Percentiles rank a stretch among this genome's conserved stretches.
Evolutionary conservation across 2,888 invertebrate species (phyloP).

Genomic region (Drosophila neotestacea): DNA sequence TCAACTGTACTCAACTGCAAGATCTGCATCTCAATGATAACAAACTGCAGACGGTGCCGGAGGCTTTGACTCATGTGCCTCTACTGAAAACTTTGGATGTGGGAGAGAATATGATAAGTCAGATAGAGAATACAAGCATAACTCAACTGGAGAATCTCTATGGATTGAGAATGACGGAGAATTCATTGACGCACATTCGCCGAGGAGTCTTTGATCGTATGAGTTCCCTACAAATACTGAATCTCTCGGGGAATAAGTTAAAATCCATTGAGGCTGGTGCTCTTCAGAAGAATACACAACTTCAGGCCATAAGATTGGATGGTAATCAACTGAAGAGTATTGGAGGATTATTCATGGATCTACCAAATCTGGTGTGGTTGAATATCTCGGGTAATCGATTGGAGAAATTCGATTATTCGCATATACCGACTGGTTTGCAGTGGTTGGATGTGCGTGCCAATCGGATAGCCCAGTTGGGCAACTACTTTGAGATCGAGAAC

Average conservation of each 20-base stretch:
- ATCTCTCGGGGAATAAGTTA: conserved; percentile 94
- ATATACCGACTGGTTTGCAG: conserved; percentile 92
- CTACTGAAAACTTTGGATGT: conserved; percentile 94
- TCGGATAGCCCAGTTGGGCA: conserved; percentile 92
- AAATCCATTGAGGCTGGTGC: conserved; percentile 91
- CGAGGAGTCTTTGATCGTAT: conserved; percentile 92
- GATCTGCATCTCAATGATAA: conserved; percentile 96
- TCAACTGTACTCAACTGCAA: conserved; percentile 94
- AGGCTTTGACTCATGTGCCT: conserved; percentile 93
- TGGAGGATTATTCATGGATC: conserved; percentile 92
- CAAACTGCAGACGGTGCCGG: conserved; percentile 91
- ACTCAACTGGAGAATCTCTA: conserved; percentile 94
- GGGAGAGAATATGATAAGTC: conserved; percentile 94
- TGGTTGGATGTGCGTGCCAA: conserved; percentile 97
- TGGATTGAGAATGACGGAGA: conserved; percentile 94
- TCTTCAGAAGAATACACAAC: conserved; percentile 91
- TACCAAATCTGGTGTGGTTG: conserved; percentile 93
- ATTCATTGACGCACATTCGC: conserved; percentile 92
- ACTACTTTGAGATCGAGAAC: conserved; percentile 90
- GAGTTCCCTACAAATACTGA: conserved; percentile 93
- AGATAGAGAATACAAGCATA: conserved; percentile 92
- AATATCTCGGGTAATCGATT: conserved; percentile 96
- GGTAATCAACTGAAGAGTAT: conserved; percentile 93
- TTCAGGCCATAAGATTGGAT: conserved; percentile 95
- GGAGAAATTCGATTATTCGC: conserved; percentile 95